phyloP scores from a whole-genome alignment of 92 coral and sea anemone genomes.

The Palythoa grandis region DNA sequence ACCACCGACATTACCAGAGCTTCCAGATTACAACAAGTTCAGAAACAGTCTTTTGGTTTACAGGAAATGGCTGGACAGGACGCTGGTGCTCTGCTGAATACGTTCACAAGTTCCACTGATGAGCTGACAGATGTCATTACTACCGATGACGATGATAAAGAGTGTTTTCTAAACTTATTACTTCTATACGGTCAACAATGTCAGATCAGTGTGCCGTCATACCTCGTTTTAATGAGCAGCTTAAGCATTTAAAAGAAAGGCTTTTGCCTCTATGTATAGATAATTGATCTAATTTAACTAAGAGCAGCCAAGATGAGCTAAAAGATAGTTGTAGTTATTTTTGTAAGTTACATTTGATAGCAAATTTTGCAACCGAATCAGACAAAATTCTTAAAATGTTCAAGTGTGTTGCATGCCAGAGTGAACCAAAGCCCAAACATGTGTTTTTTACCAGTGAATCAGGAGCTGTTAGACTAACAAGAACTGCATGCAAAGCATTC shows the following conservation, averaged over 20 bases:
- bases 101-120: slow-evolving; percentile 17
- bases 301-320: slow-evolving; percentile 31
- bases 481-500: slow-evolving; percentile 19
- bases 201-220: slow-evolving; percentile 30
- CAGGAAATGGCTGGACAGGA: slow-evolving; percentile 39
- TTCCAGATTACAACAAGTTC: slow-evolving; percentile 37
- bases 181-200: slow-evolving; percentile 24
- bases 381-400: slow-evolving; percentile 27
- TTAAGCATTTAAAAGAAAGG: slow-evolving; percentile 31
- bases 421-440: slow-evolving; percentile 18
- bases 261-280: not conserved
- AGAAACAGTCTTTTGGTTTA: slow-evolving; percentile 28
- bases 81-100: slow-evolving; percentile 22
- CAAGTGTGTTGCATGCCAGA: slow-evolving; percentile 9
- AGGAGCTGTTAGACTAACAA: slow-evolving; percentile 20
- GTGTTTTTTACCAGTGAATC: slow-evolving; percentile 14
- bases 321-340: slow-evolving; percentile 13
- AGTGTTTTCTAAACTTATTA: slow-evolving; percentile 4
- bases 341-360: slow-evolving; percentile 20
- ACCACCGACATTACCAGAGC: slow-evolving; percentile 22
- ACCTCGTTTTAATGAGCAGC: slow-evolving; percentile 26
- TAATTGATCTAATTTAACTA: slow-evolving; percentile 15
- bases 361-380: slow-evolving; percentile 31
- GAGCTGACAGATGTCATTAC: slow-evolving; percentile 25
- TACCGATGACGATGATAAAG: not conserved